Percentiles rank a stretch among this genome's conserved stretches.
These are phyloP conservation scores for Bostrychus sinensis DNA, from an alignment of 2,113 vertebrate species.

Conservation along the genomic window DNA sequence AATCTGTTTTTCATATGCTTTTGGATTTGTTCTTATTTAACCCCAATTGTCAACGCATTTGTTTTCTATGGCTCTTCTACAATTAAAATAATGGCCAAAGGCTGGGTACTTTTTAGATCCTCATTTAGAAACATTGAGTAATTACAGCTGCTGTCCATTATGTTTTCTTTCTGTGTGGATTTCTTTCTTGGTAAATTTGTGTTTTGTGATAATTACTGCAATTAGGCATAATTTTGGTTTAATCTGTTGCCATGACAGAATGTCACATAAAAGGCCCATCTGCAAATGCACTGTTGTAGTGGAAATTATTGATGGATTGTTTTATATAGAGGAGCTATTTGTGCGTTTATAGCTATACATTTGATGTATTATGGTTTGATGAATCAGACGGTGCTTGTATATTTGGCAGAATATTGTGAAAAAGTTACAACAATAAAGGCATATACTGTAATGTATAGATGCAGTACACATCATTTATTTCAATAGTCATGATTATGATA, in stretches of 20 bases:
- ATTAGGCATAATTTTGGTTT: conserved; percentile 20
- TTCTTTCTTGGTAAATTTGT: conserved; percentile 6
- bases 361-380: not conserved
- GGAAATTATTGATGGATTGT: conserved; percentile 31
- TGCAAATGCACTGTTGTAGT: conserved; percentile 23
- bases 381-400: no score
- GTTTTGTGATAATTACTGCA: conserved; percentile 17
- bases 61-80: not conserved
- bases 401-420: no score
- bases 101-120: not conserved
- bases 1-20: conserved; percentile 3
- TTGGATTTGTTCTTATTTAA: conserved; percentile 1
- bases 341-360: conserved; percentile 4
- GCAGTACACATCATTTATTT: no score
- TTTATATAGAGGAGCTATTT: not conserved
- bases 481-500: no score
- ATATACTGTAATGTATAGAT: no score
- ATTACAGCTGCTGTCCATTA: conserved; percentile 14
- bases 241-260: conserved; percentile 14
- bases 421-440: no score
- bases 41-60: conserved; percentile 3
- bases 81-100: not conserved
- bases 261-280: conserved; percentile 26
- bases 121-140: conserved; percentile 10
- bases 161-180: conserved; percentile 7